Percentiles rank a stretch among this genome's conserved stretches.
Conservation (phyloP, 2,888 invertebrate species). For the Hemicrepidius hirtus region DNA sequence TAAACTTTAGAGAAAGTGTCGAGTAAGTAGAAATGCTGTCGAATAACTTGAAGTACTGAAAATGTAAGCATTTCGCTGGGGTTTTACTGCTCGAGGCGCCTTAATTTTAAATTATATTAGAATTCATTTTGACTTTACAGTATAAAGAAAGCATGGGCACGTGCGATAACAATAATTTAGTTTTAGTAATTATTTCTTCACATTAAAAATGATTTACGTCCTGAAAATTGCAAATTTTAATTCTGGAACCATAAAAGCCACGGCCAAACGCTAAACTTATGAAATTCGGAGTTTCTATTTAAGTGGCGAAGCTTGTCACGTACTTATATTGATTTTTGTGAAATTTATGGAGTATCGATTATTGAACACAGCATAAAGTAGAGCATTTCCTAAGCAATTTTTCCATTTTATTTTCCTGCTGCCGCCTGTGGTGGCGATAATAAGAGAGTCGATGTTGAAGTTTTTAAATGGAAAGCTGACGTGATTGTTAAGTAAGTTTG, state of each 20-base stretch:
- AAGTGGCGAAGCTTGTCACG: conserved; percentile 35
- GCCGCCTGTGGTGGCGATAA: conserved; percentile 31
- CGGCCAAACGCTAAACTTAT: conserved; percentile 22
- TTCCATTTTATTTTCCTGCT: conserved; percentile 34
- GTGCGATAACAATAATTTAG: conserved; percentile 52
- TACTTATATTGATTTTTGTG: conserved; percentile 38
- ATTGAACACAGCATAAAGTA: conserved; percentile 34
- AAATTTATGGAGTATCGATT: conserved; percentile 42
- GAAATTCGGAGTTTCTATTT: conserved; percentile 37
- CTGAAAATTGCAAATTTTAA: conserved; percentile 42
- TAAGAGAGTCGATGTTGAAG: conserved; percentile 10
- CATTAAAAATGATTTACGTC: conserved; percentile 48
- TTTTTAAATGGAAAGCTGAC: conserved; percentile 32
- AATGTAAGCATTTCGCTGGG: conserved; percentile 43
- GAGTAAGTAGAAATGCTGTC: conserved; percentile 52
- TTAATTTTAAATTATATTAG: conserved; percentile 56
- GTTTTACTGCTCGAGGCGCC: conserved; percentile 49
- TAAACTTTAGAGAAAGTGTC: conserved; percentile 53
- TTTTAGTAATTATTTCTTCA: conserved; percentile 51
- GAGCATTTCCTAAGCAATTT: conserved; percentile 38
- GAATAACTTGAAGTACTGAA: conserved; percentile 49
- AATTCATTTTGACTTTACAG: conserved; percentile 49
- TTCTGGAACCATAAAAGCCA: conserved; percentile 30
- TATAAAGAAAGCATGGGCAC: conserved; percentile 48
- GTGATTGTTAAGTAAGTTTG: conserved; percentile 24